Conservation (phyloP, 1,140 invertebrate species). For the Telenomus remus region DNA sequence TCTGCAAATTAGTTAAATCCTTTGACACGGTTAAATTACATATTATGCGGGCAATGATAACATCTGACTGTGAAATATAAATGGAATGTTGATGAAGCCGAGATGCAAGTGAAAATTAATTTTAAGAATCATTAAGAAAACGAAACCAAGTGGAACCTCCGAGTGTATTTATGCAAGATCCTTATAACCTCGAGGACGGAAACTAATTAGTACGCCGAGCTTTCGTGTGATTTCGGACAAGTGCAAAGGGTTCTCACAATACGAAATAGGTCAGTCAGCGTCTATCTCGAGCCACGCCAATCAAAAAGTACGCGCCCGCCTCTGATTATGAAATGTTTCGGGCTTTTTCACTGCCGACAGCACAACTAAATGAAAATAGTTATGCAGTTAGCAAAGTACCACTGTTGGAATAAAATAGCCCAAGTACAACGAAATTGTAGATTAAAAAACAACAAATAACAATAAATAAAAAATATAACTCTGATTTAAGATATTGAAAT, state of each 20-base stretch:
- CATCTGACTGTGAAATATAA: too few species aligned
- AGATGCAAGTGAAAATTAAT: slow-evolving; percentile 36
- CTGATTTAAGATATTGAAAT: too few species aligned
- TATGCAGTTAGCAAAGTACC: too few species aligned
- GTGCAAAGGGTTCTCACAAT: slow-evolving; percentile 55
- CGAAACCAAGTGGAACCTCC: slow-evolving; percentile 29
- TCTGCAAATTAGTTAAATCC: too few species aligned
- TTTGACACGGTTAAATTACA: too few species aligned
- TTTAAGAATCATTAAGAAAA: slow-evolving; percentile 52
- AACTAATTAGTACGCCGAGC: slow-evolving; percentile 55
- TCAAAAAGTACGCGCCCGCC: slow-evolving; percentile 12
- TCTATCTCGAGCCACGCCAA: slow-evolving; percentile 11
- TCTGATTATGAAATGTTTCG: slow-evolving; percentile 9
- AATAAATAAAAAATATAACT: too few species aligned
- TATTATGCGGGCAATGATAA: too few species aligned
- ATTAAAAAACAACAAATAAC: too few species aligned
- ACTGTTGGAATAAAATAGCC: too few species aligned
- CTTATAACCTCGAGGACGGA: slow-evolving; percentile 43
- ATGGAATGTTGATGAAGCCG: slow-evolving; percentile 36
- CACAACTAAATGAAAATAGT: too few species aligned
- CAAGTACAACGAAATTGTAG: too few species aligned
- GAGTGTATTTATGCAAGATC: slow-evolving; percentile 35
- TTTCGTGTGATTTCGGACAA: slow-evolving; percentile 56
- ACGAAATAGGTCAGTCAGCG: slow-evolving; percentile 49
- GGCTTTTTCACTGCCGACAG: too few species aligned